phyloP scores from a whole-genome alignment of 2,797 vertebrate species.

The Synanceia verrucosa region DNA sequence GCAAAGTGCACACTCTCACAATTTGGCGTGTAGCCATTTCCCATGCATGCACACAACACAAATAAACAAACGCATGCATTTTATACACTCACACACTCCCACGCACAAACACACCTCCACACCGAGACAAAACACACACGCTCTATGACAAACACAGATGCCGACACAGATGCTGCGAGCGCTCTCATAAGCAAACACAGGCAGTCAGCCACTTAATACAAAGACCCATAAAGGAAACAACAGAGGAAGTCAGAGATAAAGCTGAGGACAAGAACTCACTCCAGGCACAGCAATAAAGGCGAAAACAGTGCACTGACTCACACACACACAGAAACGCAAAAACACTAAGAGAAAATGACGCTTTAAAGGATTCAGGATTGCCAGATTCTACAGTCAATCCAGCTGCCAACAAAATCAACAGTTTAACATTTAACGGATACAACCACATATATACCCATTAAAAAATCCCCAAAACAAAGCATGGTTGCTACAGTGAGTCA shows the following conservation, averaged over 20 bases:
- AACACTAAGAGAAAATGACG: neutral
- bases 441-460: neutral
- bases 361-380: slow-evolving; percentile 3
- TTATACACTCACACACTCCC: slow-evolving; percentile 51
- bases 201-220: slow-evolving; percentile 72
- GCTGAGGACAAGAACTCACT: slow-evolving; percentile 37
- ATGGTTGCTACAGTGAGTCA: neutral
- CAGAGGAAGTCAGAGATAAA: slow-evolving; percentile 46
- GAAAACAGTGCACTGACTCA: slow-evolving; percentile 21
- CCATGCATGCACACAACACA: slow-evolving; percentile 33
- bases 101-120: slow-evolving; percentile 59
- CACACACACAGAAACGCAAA: slow-evolving; percentile 10
- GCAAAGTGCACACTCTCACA: slow-evolving; percentile 41
- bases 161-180: slow-evolving; percentile 72
- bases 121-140: slow-evolving; percentile 22
- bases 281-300: slow-evolving; percentile 8
- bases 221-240: slow-evolving; percentile 65
- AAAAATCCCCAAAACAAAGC: neutral
- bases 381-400: neutral
- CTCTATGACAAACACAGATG: slow-evolving; percentile 75
- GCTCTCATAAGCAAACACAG: slow-evolving; percentile 70
- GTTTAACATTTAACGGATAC: neutral
- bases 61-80: slow-evolving; percentile 51
- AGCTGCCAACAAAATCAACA: slow-evolving; percentile 3
- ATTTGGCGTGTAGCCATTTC: slow-evolving; percentile 49